Conservation (phyloP, 2,888 invertebrate genomes). For the Melipona bicolor region DNA sequence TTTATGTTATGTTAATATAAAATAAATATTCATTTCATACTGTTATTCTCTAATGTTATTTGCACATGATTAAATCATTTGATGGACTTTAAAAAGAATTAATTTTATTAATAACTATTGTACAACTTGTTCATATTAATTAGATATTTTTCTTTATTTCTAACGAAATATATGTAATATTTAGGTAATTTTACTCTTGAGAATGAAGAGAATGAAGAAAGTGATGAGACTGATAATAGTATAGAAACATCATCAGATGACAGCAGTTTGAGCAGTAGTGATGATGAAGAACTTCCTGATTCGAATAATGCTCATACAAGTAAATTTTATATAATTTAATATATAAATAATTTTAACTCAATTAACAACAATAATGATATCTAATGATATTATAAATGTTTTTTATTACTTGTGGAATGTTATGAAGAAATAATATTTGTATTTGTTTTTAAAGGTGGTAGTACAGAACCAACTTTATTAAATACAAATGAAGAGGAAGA, state of each 20-base stretch:
- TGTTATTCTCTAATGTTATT: neutral
- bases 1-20: neutral
- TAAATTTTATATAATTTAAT: conserved; percentile 31
- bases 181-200: conserved; percentile 17
- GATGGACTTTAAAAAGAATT: neutral
- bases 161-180: conserved; percentile 10
- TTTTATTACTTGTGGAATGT: neutral
- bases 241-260: conserved; percentile 2
- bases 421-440: neutral
- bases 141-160: neutral
- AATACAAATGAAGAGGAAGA: conserved; percentile 88
- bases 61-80: neutral
- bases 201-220: conserved; percentile 38
- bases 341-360: neutral
- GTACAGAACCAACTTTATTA: neutral
- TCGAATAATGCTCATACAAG: conserved; percentile 32
- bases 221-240: conserved; percentile 21
- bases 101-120: neutral
- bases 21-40: neutral
- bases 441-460: conserved; percentile 13
- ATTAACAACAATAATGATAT: neutral
- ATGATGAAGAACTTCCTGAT: conserved; percentile 15
- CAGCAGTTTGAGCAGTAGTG: conserved; percentile 7
- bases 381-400: neutral
- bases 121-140: neutral